Percentiles rank a stretch among this genome's conserved stretches.
These are phyloP conservation scores for Ranitomeya variabilis DNA, from an alignment of 2,113 vertebrate species.

Conservation along the genomic window DNA sequence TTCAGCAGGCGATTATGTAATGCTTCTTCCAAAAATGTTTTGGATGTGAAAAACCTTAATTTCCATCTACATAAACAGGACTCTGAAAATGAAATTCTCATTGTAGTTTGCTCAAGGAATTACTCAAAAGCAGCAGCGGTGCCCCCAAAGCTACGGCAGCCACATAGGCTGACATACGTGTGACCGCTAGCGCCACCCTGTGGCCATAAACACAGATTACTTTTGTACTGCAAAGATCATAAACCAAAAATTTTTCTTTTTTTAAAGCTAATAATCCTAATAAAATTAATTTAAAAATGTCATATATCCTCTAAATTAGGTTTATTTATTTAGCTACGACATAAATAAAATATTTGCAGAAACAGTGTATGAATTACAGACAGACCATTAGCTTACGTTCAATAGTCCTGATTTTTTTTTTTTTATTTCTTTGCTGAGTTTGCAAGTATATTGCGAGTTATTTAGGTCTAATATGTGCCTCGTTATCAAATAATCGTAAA, in stretches of 20 bases:
- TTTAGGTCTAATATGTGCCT: neutral
- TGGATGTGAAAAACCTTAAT: neutral
- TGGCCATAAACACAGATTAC: neutral
- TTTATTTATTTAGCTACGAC: neutral
- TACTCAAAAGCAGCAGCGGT: constrained; percentile 24
- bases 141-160: neutral
- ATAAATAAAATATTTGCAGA: neutral
- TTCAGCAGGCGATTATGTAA: neutral
- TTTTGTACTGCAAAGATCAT: neutral
- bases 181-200: constrained; percentile 39
- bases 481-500: neutral
- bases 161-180: neutral
- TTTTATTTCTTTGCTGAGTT: neutral
- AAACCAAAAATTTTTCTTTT: neutral
- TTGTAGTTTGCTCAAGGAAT: constrained; percentile 36
- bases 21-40: neutral
- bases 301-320: neutral
- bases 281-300: neutral
- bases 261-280: neutral
- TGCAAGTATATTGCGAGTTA: neutral
- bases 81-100: neutral
- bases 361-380: neutral
- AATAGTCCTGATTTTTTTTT: neutral
- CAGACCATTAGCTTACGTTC: neutral
- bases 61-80: neutral